Evolutionary conservation across 1,140 invertebrate species (phyloP), one percentile per base, ranked within the genome.

Genomic region (Amphibalanus amphitrite): DNA sequence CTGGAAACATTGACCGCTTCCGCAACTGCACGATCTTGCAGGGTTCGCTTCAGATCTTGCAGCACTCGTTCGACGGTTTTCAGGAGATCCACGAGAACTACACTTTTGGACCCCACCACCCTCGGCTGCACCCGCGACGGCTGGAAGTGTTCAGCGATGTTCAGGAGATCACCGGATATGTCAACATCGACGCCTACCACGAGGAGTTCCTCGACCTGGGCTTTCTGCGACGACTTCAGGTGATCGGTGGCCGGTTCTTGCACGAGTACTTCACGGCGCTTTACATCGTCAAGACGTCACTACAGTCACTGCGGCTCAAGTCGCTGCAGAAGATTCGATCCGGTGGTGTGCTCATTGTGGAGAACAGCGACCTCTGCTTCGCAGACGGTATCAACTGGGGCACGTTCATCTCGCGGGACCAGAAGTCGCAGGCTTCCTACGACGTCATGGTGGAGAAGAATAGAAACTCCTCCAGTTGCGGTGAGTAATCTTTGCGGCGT

Each of bases 21-120:
- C 87, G 86, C 78, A 92, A 91, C 73, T 98, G 95, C 78, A 98
- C 95, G 0, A 89, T 96, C 6, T 93, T 98, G 70, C 92, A 97
- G 79, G 95, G 95, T 0, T 93, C 90, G n/a, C 84, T 97, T 29
- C 88, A 88, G 25, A 95, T 98, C 72, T 78, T 97, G 33, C 91
- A 94, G 77, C 88, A 90, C 74, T 90, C 90, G 0, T 97, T 98
- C 80, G 86, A 86, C 69, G 93, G 94, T 0, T 96, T 87, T 78
- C 90, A 93, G 77, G 86, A 93, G 69, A 84, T 94, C 15, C 88
- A 85, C 74, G 82, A 0, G 28, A 92, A 94, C 78, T 93, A 87
- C 75, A 88, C 89, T 0, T 90, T 93, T 75, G 92, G 91, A 0
- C 83, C 85, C 3, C 82, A 86, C 3, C 90, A 89, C 78, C 81